Evolutionary conservation across 2,113 vertebrate genomes (phyloP).

Genomic region (Paracanthobrama guichenoti): DNA sequence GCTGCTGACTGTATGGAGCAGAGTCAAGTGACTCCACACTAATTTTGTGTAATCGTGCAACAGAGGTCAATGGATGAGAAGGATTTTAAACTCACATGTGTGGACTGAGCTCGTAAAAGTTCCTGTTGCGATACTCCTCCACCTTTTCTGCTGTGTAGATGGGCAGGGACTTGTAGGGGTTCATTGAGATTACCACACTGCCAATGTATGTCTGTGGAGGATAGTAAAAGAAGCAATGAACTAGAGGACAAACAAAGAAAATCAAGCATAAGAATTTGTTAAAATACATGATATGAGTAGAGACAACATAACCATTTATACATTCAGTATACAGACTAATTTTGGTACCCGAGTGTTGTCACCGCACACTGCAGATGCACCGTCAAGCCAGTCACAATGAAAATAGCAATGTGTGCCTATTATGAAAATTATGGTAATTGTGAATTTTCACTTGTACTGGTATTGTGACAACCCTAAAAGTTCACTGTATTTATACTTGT

Average conservation of each 20-base stretch:
- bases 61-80: no score
- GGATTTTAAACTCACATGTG: conserved; percentile 89
- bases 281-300: background rate
- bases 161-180: conserved; percentile 90
- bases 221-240: background rate
- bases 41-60: no score
- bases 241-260: background rate
- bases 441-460: background rate
- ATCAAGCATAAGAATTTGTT: background rate
- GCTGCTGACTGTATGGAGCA: no score
- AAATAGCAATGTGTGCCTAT: background rate
- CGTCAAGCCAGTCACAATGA: background rate
- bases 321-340: background rate
- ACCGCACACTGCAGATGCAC: background rate
- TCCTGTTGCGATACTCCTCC: conserved; percentile 98
- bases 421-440: background rate
- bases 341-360: background rate
- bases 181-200: conserved; percentile 97
- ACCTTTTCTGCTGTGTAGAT: conserved; percentile 97
- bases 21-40: no score
- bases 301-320: background rate
- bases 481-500: background rate
- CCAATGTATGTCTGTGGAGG: conserved; percentile 92
- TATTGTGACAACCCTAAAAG: background rate
- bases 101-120: conserved; percentile 98